Base-by-base conservation (phyloP, 2,888 invertebrate species). In the Prosapia bicincta region DNA sequence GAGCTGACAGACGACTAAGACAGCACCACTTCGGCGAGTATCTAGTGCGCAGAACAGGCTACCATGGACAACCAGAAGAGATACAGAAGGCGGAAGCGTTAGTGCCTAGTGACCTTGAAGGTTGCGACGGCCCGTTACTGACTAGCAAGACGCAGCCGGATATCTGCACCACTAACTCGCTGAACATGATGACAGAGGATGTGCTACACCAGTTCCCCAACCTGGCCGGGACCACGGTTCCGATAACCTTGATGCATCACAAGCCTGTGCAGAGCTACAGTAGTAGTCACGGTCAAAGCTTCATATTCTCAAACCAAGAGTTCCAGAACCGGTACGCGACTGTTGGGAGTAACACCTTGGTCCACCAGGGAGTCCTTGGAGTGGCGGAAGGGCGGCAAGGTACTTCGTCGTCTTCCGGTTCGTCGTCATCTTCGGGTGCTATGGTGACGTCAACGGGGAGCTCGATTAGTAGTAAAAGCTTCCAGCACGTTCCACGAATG, bases 11-110 rank as follows among this genome's bases (percentile, higher is more conserved):
- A 65, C 88, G 88, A 81, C 84, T 88, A 20, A 85, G 87, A 7
- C 89, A 88, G 79, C 88, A 88, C 78, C 86, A 88, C 6, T 81
- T 87, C 38, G 87, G 88, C 78, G 88, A 88, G 80, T 88, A 87
- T 80, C 83, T 88, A 68, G 86, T 88, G 69, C 81, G 82, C n/a
- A 83, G 83, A 72, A 79, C 82, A 1, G 72, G 76, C 65, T 71
- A 73, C 77, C 66, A 72, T 74, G 66, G 66, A 69, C 75, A 66
- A 38, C 69, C 74, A 15, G 74, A 74, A 26, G 68, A 69, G 30
- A 65, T 74, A 66, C 69, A 69, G 43, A 74, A 74, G 28, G n/a
- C 65, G 10, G 79, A 77, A 38, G 66, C 75, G 2, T 67, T 79
- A 10, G 79, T 78, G 23, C 76, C 79, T n/a, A 83, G 84, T 79